Conservation (phyloP, 2,113 vertebrate genomes). For the Donacobius atricapilla region DNA sequence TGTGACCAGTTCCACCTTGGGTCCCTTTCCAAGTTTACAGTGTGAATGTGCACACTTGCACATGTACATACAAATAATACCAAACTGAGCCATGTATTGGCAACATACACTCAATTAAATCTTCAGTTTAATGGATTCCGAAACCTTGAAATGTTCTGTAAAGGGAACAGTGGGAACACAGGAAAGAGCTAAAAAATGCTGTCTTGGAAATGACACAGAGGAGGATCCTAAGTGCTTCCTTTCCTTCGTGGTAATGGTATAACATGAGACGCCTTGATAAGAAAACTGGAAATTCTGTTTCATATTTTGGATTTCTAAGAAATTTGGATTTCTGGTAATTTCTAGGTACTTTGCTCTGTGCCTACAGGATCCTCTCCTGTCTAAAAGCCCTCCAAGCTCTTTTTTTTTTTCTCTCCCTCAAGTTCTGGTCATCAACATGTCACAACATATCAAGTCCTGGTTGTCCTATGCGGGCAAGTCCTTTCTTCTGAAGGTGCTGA, state of each 20-base stretch:
- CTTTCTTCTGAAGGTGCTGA: neutral
- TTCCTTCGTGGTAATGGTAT: neutral
- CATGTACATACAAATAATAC: neutral
- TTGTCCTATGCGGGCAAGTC: neutral
- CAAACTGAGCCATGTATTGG: neutral
- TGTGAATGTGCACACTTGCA: neutral
- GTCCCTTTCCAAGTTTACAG: neutral
- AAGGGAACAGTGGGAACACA: neutral
- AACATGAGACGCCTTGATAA: neutral
- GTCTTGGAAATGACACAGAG: neutral
- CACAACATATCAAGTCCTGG: neutral
- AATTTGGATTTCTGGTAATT: neutral
- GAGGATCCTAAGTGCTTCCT: neutral
- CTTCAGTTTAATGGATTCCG: neutral
- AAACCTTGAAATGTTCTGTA: neutral
- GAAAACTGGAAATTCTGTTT: neutral
- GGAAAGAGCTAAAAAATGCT: neutral
- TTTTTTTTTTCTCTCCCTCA: neutral
- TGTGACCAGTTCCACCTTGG: neutral
- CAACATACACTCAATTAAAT: neutral
- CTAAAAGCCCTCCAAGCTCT: neutral
- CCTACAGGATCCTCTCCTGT: neutral
- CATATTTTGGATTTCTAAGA: neutral
- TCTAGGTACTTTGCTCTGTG: neutral
- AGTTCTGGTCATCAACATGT: rapidly evolving